A percentile compares a stretch with the other conserved stretches of the same genome.
Conservation (phyloP, 2,888 invertebrate genomes). For the Ochropleura plecta region DNA sequence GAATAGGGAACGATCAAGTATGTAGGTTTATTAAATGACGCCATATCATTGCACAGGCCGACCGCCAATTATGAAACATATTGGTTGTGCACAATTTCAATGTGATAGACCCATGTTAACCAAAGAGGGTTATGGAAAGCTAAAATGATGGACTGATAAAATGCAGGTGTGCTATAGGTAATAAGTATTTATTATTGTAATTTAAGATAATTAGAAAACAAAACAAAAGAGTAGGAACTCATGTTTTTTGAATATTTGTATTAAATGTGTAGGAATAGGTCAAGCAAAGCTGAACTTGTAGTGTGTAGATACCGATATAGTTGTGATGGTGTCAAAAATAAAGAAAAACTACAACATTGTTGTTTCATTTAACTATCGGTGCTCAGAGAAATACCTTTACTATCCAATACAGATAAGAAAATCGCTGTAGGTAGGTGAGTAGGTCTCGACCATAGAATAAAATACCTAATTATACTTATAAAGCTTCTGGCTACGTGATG, state of each 20-base stretch:
- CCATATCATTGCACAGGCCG: conserved; percentile 9
- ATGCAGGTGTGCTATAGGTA: background rate
- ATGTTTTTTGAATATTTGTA: conserved; percentile 21
- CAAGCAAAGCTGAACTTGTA: conserved; percentile 32
- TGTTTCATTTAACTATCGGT: conserved; percentile 27
- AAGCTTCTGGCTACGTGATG: too few species aligned
- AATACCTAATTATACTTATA: background rate
- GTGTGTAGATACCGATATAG: conserved; percentile 29
- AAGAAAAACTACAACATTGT: conserved; percentile 20
- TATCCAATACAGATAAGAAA: background rate
- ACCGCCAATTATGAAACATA: background rate
- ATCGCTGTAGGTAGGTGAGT: background rate
- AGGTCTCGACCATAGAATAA: background rate
- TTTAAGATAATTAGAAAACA: conserved; percentile 14
- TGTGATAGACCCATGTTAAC: background rate
- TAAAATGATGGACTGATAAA: background rate
- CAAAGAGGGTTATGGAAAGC: conserved; percentile 5
- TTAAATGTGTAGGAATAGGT: conserved; percentile 33
- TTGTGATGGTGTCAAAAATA: conserved; percentile 10
- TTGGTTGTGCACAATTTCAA: background rate
- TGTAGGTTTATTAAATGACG: conserved; percentile 12
- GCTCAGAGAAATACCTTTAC: background rate
- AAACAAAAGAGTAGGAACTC: conserved; percentile 8
- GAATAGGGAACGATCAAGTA: background rate
- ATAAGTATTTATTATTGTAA: conserved; percentile 13